These are phyloP conservation scores for Digitonthophagus gazella DNA, from an alignment of 2,888 invertebrate species.

Conservation along the genomic window DNA sequence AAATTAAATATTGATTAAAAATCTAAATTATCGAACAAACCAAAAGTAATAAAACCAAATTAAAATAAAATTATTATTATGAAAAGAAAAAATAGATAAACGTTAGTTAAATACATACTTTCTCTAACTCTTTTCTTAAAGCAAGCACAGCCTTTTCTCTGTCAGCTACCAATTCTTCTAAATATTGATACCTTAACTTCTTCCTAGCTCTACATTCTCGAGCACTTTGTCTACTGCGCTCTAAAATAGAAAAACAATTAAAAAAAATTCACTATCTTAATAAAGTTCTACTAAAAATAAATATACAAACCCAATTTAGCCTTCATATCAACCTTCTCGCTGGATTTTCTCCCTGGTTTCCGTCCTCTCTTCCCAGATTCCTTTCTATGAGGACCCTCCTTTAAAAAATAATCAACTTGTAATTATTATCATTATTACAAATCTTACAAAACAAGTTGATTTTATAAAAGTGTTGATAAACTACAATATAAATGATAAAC, in stretches of 20 bases:
- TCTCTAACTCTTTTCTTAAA: slow-evolving; percentile 85
- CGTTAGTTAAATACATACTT: slow-evolving; percentile 65
- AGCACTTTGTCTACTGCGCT: slow-evolving; percentile 95
- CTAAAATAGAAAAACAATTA: slow-evolving; percentile 53
- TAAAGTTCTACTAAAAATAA: neutral
- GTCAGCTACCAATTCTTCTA: slow-evolving; percentile 92
- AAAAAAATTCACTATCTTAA: neutral
- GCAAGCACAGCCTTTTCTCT: slow-evolving; percentile 89
- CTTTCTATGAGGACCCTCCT: slow-evolving; percentile 67
- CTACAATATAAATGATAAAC: slow-evolving; percentile 14
- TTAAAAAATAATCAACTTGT: slow-evolving; percentile 39
- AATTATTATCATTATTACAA: no score
- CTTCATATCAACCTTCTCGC: slow-evolving; percentile 90
- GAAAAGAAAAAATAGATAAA: neutral
- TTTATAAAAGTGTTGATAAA: neutral
- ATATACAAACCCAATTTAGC: slow-evolving; percentile 75
- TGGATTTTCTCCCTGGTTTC: slow-evolving; percentile 81
- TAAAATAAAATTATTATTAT: neutral
- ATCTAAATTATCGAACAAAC: no score
- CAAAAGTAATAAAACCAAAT: neutral
- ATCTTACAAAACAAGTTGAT: neutral
- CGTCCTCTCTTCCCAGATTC: slow-evolving; percentile 86
- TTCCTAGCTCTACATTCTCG: slow-evolving; percentile 95
- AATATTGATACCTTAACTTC: slow-evolving; percentile 93
- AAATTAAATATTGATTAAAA: no score